A percentile compares a stretch with the other conserved stretches of the same genome.
These are phyloP conservation scores for Nudaria mundana DNA, from an alignment of 2,888 invertebrate species.

Conservation along the genomic window DNA sequence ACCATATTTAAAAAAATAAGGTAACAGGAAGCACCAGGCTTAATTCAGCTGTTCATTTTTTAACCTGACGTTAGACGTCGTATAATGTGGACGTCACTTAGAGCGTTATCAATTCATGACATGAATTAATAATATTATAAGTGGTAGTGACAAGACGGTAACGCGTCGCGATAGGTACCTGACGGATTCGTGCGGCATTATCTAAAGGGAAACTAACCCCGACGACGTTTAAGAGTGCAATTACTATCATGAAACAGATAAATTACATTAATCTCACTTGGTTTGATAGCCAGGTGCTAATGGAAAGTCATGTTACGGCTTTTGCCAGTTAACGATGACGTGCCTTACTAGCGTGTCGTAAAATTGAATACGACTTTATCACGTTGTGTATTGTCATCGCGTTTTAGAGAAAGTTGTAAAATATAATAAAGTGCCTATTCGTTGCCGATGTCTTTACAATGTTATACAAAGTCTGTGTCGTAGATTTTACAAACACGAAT, in stretches of 20 bases:
- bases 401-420: constrained; percentile 16
- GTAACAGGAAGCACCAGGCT: no score
- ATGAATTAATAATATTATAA: not conserved
- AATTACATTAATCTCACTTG: constrained; percentile 71
- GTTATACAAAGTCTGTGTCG: no score
- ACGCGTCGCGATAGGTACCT: constrained; percentile 32
- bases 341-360: constrained; percentile 37
- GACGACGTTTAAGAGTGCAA: constrained; percentile 51
- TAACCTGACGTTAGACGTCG: not conserved
- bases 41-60: no score
- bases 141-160: constrained; percentile 33
- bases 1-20: no score
- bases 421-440: not conserved
- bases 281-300: constrained; percentile 66
- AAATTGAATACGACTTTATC: constrained; percentile 38
- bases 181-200: not conserved
- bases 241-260: constrained; percentile 62
- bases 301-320: constrained; percentile 56
- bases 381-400: constrained; percentile 12
- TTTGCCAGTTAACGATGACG: constrained; percentile 42
- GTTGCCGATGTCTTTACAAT: not conserved
- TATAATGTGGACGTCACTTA: no score
- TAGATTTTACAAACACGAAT: not conserved
- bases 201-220: constrained; percentile 22
- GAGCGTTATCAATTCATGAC: no score